phyloP scores from a whole-genome alignment of 2,888 invertebrate species.

The Bhutanitis thaidina region DNA sequence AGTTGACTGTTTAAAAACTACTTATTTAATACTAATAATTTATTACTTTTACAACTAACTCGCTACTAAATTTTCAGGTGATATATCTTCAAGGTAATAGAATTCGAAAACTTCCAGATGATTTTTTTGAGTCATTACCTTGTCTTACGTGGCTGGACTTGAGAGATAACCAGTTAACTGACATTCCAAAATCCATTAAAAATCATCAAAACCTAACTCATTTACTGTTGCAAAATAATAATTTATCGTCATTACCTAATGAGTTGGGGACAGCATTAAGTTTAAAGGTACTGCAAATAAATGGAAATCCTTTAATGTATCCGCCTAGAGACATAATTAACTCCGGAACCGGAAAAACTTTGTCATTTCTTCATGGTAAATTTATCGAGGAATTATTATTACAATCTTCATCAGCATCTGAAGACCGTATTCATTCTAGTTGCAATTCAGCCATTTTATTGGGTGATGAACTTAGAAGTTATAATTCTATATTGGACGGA shows the following conservation, averaged over 20 bases:
- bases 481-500: conserved; percentile 59
- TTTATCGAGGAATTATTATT: conserved; percentile 43
- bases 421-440: conserved; percentile 31
- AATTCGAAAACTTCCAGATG: conserved; percentile 73
- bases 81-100: conserved; percentile 76
- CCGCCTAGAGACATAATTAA: conserved; percentile 77
- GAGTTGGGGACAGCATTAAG: conserved; percentile 81
- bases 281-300: conserved; percentile 81
- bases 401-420: conserved; percentile 53
- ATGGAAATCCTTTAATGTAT: conserved; percentile 81
- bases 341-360: conserved; percentile 63
- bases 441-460: conserved; percentile 30
- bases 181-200: conserved; percentile 78
- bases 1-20: too few relatives aligned
- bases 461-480: conserved; percentile 46
- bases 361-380: conserved; percentile 57
- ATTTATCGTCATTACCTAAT: conserved; percentile 78
- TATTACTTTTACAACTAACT: too few relatives aligned
- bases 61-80: conserved; percentile 44
- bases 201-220: conserved; percentile 81
- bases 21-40: too few relatives aligned
- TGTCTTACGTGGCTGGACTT: conserved; percentile 83
- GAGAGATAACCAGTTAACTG: conserved; percentile 79
- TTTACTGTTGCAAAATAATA: conserved; percentile 82
- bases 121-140: conserved; percentile 78